Percentiles rank a stretch among this genome's conserved stretches.
phyloP scores from a whole-genome alignment of 2,888 invertebrate genomes.

The Opisthograptis luteolata region DNA sequence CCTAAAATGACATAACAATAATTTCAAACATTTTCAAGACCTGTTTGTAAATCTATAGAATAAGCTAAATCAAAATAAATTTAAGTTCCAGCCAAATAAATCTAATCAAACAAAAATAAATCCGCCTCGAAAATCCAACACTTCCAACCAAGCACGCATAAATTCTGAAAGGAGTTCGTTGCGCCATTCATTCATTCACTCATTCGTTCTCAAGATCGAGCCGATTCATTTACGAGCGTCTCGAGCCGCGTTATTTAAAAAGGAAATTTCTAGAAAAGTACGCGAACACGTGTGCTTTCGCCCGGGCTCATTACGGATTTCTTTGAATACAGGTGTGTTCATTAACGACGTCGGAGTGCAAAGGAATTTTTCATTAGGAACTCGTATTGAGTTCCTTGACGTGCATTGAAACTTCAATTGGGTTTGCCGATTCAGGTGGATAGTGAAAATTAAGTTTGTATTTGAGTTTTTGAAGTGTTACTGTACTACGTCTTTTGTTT shows the following conservation, averaged over 20 bases:
- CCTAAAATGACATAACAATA: no score
- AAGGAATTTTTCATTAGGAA: conserved; percentile 79
- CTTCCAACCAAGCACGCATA: conserved; percentile 29
- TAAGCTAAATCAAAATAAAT: conserved; percentile 3
- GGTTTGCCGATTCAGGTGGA: conserved; percentile 16
- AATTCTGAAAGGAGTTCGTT: conserved; percentile 30
- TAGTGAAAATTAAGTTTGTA: conserved; percentile 13
- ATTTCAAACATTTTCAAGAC: neutral
- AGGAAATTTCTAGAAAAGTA: conserved; percentile 44
- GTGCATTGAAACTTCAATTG: conserved; percentile 38
- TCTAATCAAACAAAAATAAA: conserved; percentile 14
- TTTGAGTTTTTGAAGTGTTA: neutral
- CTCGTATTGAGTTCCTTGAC: conserved; percentile 53
- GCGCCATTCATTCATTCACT: conserved; percentile 28
- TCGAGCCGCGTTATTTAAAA: conserved; percentile 53
- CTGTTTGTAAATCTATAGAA: conserved; percentile 9
- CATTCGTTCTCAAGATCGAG: conserved; percentile 39
- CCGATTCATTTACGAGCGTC: conserved; percentile 55
- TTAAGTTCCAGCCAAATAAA: conserved; percentile 3
- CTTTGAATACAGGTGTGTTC: conserved; percentile 48
- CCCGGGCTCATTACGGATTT: conserved; percentile 43
- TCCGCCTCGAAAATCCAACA: conserved; percentile 18
- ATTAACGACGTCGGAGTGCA: conserved; percentile 44
- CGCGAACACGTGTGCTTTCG: conserved; percentile 39
- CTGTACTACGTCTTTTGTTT: neutral